Evolutionary conservation across 2,113 vertebrate genomes (phyloP).

Genomic region (Brachionichthys hirsutus): DNA sequence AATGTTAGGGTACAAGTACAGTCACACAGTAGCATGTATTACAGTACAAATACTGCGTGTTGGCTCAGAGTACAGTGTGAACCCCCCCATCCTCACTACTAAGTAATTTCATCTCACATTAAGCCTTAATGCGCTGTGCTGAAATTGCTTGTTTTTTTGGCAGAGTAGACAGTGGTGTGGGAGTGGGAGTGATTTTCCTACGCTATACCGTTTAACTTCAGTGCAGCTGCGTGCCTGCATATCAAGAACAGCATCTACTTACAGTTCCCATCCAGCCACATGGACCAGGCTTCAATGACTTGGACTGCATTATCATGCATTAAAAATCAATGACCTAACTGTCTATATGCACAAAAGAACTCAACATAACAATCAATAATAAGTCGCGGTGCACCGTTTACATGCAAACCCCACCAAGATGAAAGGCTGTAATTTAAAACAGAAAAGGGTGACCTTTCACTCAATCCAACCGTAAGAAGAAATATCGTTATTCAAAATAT

Average conservation of each 20-base stretch:
- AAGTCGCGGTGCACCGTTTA: neutral
- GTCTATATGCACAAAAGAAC: no score
- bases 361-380: no score
- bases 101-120: slow-evolving; percentile 63
- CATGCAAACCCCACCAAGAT: neutral
- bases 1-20: no score
- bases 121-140: slow-evolving; percentile 49
- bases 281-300: slow-evolving; percentile 25
- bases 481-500: neutral
- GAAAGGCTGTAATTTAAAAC: neutral
- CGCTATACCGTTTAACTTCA: slow-evolving; percentile 51
- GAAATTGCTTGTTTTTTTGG: slow-evolving; percentile 62
- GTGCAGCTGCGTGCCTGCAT: slow-evolving; percentile 60
- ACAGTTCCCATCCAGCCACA: slow-evolving; percentile 40
- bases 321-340: neutral
- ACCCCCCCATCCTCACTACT: slow-evolving; percentile 38
- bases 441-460: neutral
- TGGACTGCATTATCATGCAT: neutral
- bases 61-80: slow-evolving; percentile 38
- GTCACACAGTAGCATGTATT: no score
- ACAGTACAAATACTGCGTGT: no score
- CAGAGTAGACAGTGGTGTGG: slow-evolving; percentile 52
- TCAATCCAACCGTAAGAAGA: neutral
- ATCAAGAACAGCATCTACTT: slow-evolving; percentile 55
- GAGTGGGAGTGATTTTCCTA: slow-evolving; percentile 44